Conservation (phyloP, 53 echinoderm and acorn worm species). For the Zoroaster sp. region DNA sequence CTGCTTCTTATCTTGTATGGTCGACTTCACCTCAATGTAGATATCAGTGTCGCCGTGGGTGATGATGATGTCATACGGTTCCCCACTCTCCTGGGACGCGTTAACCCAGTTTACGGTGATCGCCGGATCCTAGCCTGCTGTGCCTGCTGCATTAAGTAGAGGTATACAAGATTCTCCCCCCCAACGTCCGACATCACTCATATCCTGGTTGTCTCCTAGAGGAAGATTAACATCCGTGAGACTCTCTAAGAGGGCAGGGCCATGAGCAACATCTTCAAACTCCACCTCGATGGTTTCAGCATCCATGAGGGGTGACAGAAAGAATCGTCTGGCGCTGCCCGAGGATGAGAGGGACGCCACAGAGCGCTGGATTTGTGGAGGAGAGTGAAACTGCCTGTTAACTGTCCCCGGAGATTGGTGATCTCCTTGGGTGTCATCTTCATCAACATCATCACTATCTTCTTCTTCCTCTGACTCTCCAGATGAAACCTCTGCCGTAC, state of each 20-base stretch:
- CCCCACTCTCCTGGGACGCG: slow-evolving; percentile 31
- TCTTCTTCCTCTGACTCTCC: background rate
- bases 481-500: background rate
- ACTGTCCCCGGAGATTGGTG: background rate
- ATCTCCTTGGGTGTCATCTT: background rate
- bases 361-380: slow-evolving; percentile 24
- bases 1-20: slow-evolving; percentile 42
- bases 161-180: slow-evolving; percentile 69
- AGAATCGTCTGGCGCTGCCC: background rate
- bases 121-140: background rate
- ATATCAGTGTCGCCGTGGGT: background rate
- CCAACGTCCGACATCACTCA: slow-evolving; percentile 47
- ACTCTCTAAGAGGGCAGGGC: slow-evolving; percentile 4
- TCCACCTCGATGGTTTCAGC: slow-evolving; percentile 41
- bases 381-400: slow-evolving; percentile 6
- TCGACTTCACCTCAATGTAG: slow-evolving; percentile 71
- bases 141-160: slow-evolving; percentile 25
- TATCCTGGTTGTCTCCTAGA: background rate
- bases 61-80: slow-evolving; percentile 64
- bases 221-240: background rate
- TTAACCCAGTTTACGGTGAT: slow-evolving; percentile 54
- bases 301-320: background rate
- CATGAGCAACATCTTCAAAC: slow-evolving; percentile 48
- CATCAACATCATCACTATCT: background rate
- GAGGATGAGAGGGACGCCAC: background rate